A percentile compares a stretch with the other conserved stretches of the same genome.
Evolutionary conservation across 2,797 vertebrate genomes (phyloP).

Genomic region (Epinephelus malabaricus): DNA sequence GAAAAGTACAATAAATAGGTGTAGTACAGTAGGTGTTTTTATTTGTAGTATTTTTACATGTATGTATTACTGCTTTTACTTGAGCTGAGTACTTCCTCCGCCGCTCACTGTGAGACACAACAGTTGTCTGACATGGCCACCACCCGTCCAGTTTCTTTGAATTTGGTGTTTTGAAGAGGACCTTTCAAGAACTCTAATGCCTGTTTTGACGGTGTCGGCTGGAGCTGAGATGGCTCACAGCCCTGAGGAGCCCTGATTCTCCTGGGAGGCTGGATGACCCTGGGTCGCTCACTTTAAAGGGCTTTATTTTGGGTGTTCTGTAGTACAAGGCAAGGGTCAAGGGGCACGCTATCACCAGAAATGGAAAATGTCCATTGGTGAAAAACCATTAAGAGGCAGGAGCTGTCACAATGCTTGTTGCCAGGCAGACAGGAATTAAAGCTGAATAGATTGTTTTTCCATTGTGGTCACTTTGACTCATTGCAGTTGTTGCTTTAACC

Average conservation of each 20-base stretch:
- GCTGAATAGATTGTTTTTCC: slow-evolving; percentile 34
- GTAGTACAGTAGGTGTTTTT: too few species aligned
- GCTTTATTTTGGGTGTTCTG: slow-evolving; percentile 68
- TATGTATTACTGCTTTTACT: background rate
- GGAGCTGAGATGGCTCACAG: slow-evolving; percentile 16
- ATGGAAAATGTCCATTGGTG: slow-evolving; percentile 33
- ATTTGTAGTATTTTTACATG: background rate
- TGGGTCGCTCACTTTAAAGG: slow-evolving; percentile 57
- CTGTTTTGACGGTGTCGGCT: slow-evolving; percentile 45
- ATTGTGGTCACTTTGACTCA: slow-evolving; percentile 40
- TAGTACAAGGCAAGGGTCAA: slow-evolving; percentile 30
- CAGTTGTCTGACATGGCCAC: slow-evolving; percentile 32
- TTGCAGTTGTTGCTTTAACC: slow-evolving; percentile 47
- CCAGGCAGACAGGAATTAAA: slow-evolving; percentile 35
- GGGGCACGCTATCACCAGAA: slow-evolving; percentile 40
- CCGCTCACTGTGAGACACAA: slow-evolving; percentile 20
- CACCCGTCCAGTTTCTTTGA: slow-evolving; percentile 3
- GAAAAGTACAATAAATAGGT: too few species aligned
- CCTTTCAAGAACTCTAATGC: slow-evolving; percentile 41
- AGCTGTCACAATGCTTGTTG: slow-evolving; percentile 15
- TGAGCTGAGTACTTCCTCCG: background rate
- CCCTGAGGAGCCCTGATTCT: slow-evolving; percentile 7
- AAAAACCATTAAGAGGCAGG: slow-evolving; percentile 47
- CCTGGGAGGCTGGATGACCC: slow-evolving; percentile 41
- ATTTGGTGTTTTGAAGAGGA: slow-evolving; percentile 11